Conservation (phyloP, 2,797 vertebrate genomes). For the Sebastes itinus region DNA sequence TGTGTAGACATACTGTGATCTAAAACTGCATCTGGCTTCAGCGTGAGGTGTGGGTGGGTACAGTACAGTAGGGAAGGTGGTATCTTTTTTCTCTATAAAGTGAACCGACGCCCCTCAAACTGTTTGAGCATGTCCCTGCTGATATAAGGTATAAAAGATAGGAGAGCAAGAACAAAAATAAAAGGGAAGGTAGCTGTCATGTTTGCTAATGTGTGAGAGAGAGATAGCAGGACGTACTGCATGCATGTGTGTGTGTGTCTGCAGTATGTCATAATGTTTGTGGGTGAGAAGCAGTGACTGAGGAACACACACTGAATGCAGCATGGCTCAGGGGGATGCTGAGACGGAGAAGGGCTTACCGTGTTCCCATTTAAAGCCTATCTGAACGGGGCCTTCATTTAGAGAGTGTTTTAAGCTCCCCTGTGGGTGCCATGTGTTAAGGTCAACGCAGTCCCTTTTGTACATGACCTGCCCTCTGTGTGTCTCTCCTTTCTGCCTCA, state of each 20-base stretch:
- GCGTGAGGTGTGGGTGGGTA: neutral
- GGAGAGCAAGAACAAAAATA: slow-evolving; percentile 7
- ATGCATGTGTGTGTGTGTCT: slow-evolving; percentile 1
- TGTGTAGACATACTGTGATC: neutral
- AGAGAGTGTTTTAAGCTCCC: slow-evolving; percentile 47
- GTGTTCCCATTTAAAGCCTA: slow-evolving; percentile 50
- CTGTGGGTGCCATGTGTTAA: slow-evolving; percentile 44
- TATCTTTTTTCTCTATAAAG: neutral
- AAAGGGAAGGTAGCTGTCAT: slow-evolving; percentile 28
- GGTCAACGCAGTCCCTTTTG: slow-evolving; percentile 50
- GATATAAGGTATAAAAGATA: slow-evolving; percentile 15
- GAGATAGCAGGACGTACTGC: neutral
- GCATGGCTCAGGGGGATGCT: slow-evolving; percentile 33
- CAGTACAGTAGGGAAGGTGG: neutral
- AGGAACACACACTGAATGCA: slow-evolving; percentile 44
- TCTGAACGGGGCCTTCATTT: slow-evolving; percentile 50
- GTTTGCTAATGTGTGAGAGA: slow-evolving; percentile 37
- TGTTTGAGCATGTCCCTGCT: slow-evolving; percentile 17
- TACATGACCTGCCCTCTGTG: slow-evolving; percentile 36
- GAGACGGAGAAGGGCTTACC: slow-evolving; percentile 41
- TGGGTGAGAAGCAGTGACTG: slow-evolving; percentile 19
- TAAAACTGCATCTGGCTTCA: neutral
- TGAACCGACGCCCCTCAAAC: slow-evolving; percentile 2
- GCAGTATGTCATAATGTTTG: slow-evolving; percentile 16
- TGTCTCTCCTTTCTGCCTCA: slow-evolving; percentile 19